Percentiles rank a stretch among this genome's conserved stretches.
Conservation (phyloP, 2,797 vertebrate species). For the Gypaetus barbatus region DNA sequence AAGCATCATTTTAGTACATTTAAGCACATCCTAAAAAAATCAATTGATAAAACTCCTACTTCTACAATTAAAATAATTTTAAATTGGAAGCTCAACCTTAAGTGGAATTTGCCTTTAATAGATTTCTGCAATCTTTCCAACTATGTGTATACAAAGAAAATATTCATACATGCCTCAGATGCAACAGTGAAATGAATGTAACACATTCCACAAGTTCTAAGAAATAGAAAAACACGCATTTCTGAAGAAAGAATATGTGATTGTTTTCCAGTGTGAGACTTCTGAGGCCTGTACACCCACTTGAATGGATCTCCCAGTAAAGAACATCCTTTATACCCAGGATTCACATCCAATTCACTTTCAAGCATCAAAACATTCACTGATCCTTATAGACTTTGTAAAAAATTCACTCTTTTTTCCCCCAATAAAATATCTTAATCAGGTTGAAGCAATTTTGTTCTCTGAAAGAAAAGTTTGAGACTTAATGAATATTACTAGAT, state of each 20-base stretch:
- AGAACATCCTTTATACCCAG: neutral
- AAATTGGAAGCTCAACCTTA: neutral
- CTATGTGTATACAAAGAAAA: neutral
- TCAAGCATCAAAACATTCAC: neutral
- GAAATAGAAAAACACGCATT: neutral
- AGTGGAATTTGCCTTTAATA: neutral
- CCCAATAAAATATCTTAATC: neutral
- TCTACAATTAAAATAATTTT: neutral
- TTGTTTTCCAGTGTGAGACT: neutral
- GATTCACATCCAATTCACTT: neutral
- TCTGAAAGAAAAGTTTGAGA: slow-evolving; percentile 10
- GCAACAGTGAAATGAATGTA: slow-evolving; percentile 10
- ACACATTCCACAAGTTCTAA: slow-evolving; percentile 7
- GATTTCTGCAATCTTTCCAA: neutral
- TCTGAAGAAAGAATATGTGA: neutral
- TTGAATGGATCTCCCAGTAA: neutral
- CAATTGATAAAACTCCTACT: neutral
- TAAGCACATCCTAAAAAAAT: neutral
- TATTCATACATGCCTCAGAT: neutral
- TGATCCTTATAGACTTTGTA: neutral
- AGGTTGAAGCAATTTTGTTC: slow-evolving; percentile 5
- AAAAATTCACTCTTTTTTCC: neutral
- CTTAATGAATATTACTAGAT: slow-evolving; percentile 1
- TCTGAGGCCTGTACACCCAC: neutral
- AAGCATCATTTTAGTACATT: neutral